Evolutionary conservation across 2,888 invertebrate genomes (phyloP).

Genomic region (Andrena camellia): DNA sequence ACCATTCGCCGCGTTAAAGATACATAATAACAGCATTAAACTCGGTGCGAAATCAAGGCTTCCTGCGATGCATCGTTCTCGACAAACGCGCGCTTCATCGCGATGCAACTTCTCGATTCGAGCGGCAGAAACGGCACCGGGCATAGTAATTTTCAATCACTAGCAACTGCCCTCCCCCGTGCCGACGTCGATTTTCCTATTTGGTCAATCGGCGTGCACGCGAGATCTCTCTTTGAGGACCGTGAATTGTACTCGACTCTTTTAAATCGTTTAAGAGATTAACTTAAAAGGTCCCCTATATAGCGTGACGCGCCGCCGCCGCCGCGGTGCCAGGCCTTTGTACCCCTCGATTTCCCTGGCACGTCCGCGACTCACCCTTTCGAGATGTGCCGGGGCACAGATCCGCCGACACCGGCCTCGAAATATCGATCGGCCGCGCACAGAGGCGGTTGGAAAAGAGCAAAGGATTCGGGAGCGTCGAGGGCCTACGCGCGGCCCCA

Average conservation of each 20-base stretch:
- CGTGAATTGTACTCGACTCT: conserved; percentile 61
- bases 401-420: neutral
- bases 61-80: no score
- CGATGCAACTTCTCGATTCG: neutral
- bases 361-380: neutral
- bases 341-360: conserved; percentile 37
- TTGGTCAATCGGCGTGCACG: conserved; percentile 59
- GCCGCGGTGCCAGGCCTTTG: conserved; percentile 57
- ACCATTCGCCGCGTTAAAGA: no score
- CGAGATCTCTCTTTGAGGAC: conserved; percentile 47
- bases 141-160: neutral
- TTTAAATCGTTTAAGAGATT: conserved; percentile 67
- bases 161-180: conserved; percentile 45
- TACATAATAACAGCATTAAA: no score
- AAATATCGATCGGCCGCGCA: neutral
- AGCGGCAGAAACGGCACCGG: conserved; percentile 25
- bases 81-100: no score
- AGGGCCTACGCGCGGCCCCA: neutral
- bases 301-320: conserved; percentile 46
- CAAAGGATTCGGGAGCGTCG: conserved; percentile 19
- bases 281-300: conserved; percentile 68
- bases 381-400: neutral
- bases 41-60: no score
- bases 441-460: conserved; percentile 18
- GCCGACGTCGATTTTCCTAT: conserved; percentile 63